Base-by-base conservation (phyloP, 2,113 vertebrate species). In the Enhydra lutris region DNA sequence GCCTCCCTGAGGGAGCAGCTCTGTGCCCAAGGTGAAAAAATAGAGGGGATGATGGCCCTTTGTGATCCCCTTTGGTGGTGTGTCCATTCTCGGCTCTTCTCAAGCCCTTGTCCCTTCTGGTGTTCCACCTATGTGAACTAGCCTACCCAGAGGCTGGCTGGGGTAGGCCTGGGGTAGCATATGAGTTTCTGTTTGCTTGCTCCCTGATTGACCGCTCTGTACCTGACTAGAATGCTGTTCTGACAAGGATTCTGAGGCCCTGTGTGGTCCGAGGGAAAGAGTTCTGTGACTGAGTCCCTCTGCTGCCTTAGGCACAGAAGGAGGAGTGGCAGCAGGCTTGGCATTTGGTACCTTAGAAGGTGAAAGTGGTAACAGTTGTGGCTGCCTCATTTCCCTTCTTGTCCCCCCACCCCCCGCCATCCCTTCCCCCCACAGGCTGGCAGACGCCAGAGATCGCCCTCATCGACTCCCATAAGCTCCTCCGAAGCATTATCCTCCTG, bases 401-500 rank as follows among this genome's bases (percentile, higher is more conserved):
- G 36, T n/a, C n/a, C 26, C 9, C 39, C 39, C 23, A 4, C 18
- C 36, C 47, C 21, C 18, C 11, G 1, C 36, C 14, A 24, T 12
- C 29, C 20, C 69, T 2, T 45, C 0, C 20, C 2, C 50, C 0
- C 20, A 6, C 80, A 99, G 99, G 99, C 67, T 98, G 99, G 97
- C 99, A 98, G 86, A 99, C 98, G 0, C 98, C 99, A 0, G 99
- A 99, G 96, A 97, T 97, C 0, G 99, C 99, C 7, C 98, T 99
- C 7, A 95, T 98, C 0, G 99, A 99, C 59, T 98, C 99, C 3
- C 98, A 99, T 95, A 99, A 99, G 98, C 98, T 99, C 26, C 98
- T 99, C 47, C 99, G 99, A 78, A 99, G 99, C 87, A 98, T 99
- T 78, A 74, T 99, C 76, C 98, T 99, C 52, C 98, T 99, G 69